These are phyloP conservation scores for Steromphala cineraria DNA, from an alignment of 2,888 invertebrate species.

Conservation along the genomic window DNA sequence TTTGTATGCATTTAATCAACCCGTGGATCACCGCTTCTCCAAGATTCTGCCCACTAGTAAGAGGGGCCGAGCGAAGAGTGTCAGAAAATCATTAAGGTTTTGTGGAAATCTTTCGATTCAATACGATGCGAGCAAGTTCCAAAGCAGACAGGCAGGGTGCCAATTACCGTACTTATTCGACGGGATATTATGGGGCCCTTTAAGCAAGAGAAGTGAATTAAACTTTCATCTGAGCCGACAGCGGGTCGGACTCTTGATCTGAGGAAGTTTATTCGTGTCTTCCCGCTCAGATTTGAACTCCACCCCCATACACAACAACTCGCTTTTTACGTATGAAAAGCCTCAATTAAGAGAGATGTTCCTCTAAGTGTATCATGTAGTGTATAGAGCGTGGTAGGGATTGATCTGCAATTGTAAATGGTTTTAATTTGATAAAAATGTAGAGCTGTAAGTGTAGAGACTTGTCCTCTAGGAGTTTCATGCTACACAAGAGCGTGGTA, in stretches of 20 bases:
- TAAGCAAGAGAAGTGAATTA: slow-evolving; percentile 21
- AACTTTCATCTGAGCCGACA: slow-evolving; percentile 16
- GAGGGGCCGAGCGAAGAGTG: not conserved
- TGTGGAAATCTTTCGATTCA: slow-evolving; percentile 16
- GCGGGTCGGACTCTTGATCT: slow-evolving; percentile 1
- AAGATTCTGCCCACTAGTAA: not conserved
- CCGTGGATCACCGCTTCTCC: not conserved
- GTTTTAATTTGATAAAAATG: too few relatives aligned
- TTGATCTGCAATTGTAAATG: too few relatives aligned
- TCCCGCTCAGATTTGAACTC: not conserved
- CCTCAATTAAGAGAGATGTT: not conserved
- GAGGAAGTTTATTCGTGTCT: not conserved
- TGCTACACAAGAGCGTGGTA: too few relatives aligned
- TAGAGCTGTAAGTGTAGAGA: too few relatives aligned
- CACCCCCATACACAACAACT: not conserved
- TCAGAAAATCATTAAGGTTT: slow-evolving; percentile 20
- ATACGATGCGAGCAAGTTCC: not conserved
- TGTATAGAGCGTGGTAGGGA: not conserved
- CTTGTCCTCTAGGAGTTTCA: too few relatives aligned
- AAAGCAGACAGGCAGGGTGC: slow-evolving; percentile 7
- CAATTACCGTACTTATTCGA: slow-evolving; percentile 9
- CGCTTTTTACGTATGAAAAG: not conserved
- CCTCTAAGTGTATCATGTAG: not conserved
- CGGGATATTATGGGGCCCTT: not conserved
- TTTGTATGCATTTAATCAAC: slow-evolving; percentile 24